Evolutionary conservation across 2,888 invertebrate genomes (phyloP).

Genomic region (Ligdia adustata): DNA sequence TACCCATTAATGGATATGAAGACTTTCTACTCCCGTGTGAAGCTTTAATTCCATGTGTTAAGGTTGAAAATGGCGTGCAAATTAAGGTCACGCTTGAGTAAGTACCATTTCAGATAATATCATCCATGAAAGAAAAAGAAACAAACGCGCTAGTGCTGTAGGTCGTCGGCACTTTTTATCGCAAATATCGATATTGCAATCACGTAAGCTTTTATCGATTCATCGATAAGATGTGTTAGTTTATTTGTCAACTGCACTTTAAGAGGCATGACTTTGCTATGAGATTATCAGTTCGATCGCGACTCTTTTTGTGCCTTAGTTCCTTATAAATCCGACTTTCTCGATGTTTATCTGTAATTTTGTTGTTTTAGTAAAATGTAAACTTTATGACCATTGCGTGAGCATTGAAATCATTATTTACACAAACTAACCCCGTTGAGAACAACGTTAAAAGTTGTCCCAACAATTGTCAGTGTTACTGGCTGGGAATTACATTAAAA

Average conservation of each 20-base stretch:
- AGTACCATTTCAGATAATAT: conserved; percentile 28
- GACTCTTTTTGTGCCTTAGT: conserved; percentile 10
- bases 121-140: conserved; percentile 24
- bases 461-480: too few relatives aligned
- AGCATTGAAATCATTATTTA: background rate
- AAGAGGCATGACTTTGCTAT: conserved; percentile 23
- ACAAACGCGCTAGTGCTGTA: conserved; percentile 25
- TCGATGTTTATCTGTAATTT: conserved; percentile 10
- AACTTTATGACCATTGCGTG: background rate
- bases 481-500: too few relatives aligned
- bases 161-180: conserved; percentile 30
- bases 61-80: conserved; percentile 15
- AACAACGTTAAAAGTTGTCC: too few relatives aligned
- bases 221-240: conserved; percentile 24
- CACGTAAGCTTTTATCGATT: conserved; percentile 37
- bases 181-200: conserved; percentile 39
- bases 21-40: conserved; percentile 8
- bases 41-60: conserved; percentile 10
- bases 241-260: conserved; percentile 27
- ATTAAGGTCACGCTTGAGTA: conserved; percentile 22
- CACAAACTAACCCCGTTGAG: too few relatives aligned
- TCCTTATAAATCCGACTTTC: conserved; percentile 15
- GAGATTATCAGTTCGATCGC: conserved; percentile 15
- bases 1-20: conserved; percentile 20
- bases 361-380: conserved; percentile 1